Conservation (phyloP, 2,888 invertebrate genomes). For the Trichacis sp. region DNA sequence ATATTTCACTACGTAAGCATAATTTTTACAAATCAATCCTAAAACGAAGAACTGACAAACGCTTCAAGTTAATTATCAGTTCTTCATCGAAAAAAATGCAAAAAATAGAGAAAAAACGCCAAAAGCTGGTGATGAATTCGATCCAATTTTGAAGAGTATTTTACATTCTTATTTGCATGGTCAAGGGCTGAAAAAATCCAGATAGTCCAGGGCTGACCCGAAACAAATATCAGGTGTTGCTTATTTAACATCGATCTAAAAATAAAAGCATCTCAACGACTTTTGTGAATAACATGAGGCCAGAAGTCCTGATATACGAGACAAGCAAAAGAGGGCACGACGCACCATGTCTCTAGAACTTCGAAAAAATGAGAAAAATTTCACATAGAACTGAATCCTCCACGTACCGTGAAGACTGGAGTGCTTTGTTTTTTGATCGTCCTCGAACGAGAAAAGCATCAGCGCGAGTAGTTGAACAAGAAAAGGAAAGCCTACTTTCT, state of each 20-base stretch:
- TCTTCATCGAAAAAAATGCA: too few species aligned
- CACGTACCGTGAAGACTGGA: background rate
- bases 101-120: too few species aligned
- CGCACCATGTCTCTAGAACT: background rate
- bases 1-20: too few species aligned
- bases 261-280: background rate
- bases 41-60: too few species aligned
- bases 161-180: too few species aligned
- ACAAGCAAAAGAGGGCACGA: background rate
- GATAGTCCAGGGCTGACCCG: background rate
- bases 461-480: constrained; percentile 1
- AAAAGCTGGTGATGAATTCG: too few species aligned
- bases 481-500: constrained; percentile 6
- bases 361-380: background rate
- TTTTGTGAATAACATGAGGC: background rate
- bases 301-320: constrained; percentile 5
- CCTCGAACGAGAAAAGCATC: background rate
- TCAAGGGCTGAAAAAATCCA: background rate
- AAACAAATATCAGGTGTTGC: background rate
- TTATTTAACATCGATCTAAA: background rate
- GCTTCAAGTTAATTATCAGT: too few species aligned
- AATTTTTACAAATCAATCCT: too few species aligned
- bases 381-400: background rate
- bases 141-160: too few species aligned
- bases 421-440: background rate